Evolutionary conservation across 2,113 vertebrate species (phyloP).

Genomic region (Marmota monax): DNA sequence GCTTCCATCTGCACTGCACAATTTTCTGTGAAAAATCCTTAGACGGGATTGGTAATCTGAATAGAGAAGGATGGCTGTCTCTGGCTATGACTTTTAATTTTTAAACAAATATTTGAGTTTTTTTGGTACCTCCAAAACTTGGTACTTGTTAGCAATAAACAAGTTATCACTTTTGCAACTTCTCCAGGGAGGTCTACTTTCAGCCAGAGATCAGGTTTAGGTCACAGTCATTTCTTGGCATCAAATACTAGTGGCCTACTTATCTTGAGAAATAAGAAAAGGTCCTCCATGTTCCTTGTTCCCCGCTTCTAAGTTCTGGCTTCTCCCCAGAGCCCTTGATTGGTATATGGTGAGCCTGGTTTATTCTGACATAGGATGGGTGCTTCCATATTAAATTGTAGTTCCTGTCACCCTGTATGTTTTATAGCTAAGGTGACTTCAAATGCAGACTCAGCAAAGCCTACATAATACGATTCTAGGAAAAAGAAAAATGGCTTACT

Average conservation of each 20-base stretch:
- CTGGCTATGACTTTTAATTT: background rate
- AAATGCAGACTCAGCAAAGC: conserved; percentile 23
- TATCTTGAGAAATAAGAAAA: background rate
- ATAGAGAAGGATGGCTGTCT: background rate
- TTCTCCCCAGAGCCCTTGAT: background rate
- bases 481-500: background rate
- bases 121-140: background rate
- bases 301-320: background rate
- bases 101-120: background rate
- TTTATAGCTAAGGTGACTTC: background rate
- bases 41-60: background rate
- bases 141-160: background rate
- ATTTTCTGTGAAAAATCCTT: conserved; percentile 22
- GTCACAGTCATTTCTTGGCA: background rate
- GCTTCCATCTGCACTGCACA: background rate
- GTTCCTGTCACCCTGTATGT: background rate
- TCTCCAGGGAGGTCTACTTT: background rate
- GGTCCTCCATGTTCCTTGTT: background rate
- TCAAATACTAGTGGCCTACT: background rate
- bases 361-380: background rate
- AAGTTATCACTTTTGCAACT: background rate
- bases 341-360: background rate
- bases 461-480: background rate
- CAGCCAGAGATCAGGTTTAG: background rate
- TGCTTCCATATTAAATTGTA: background rate